Evolutionary conservation across 92 coral and sea anemone genomes (phyloP).

Genomic region (Plumapathes pennacea): DNA sequence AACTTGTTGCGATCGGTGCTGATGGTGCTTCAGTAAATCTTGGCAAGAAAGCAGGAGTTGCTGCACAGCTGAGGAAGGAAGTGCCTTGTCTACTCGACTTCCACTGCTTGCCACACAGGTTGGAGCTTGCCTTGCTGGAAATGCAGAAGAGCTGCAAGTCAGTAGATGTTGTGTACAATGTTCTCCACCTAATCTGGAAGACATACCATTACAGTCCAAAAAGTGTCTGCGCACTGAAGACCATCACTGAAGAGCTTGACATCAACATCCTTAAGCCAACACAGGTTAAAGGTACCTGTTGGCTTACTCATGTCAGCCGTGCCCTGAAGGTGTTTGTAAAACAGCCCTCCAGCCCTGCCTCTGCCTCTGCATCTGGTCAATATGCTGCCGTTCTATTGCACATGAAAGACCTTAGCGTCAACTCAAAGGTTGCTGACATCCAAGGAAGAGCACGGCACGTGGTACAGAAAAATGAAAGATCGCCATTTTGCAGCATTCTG

Average conservation of each 20-base stretch:
- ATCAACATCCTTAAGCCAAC: conserved; percentile 29
- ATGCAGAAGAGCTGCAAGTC: conserved; percentile 24
- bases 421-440: conserved; percentile 29
- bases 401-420: conserved; percentile 33
- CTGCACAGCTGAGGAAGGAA: conserved; percentile 8
- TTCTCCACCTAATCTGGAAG: conserved; percentile 28
- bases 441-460: conserved; percentile 22
- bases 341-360: not conserved
- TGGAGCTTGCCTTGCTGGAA: conserved; percentile 23
- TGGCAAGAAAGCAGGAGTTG: conserved; percentile 30
- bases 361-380: conserved; percentile 18
- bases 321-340: conserved; percentile 39
- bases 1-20: conserved; percentile 24
- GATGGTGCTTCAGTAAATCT: conserved; percentile 32
- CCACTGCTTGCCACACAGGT: conserved; percentile 40
- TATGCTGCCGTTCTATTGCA: conserved; percentile 33
- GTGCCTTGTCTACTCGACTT: conserved; percentile 30
- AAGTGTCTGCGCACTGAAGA: conserved; percentile 12
- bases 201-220: conserved; percentile 29
- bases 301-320: conserved; percentile 32
- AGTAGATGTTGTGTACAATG: conserved; percentile 13
- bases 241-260: conserved; percentile 26
- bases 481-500: conserved; percentile 40
- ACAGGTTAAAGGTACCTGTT: conserved; percentile 27
- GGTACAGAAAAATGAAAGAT: conserved; percentile 14